Base-by-base conservation (phyloP, 2,888 invertebrate genomes). In the Ectemnius continuus region DNA sequence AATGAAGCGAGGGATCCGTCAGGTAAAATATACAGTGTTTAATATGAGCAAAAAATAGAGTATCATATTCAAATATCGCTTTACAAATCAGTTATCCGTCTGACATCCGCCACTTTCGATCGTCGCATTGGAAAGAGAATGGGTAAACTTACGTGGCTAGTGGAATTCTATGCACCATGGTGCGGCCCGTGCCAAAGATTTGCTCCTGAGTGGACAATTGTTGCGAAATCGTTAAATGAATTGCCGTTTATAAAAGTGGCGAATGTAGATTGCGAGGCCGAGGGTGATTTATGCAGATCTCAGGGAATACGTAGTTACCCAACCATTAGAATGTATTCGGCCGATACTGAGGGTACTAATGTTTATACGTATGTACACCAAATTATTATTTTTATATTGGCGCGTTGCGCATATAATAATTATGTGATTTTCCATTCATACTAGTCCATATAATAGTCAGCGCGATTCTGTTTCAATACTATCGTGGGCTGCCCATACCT, bases 251-350 rank as follows among this genome's bases (percentile, higher is more conserved):
- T 95, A 2, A 92, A 92, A 83, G 91, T 95, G 23, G 95, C 93
- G 0, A 92, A 93, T 84, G 93, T 96, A 0, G 94, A 96, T 88
- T 96, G 96, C 89, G 93, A 93, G 72, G 91, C 90, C 6, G 92
- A 95, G 85, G 81, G 88, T 0, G 87, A 91, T 4, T 85, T 95
- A 16, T 96, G 96, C 86, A 85, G 88, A 8, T 86, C 91, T 4
- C 93, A 95, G 87, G 92, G 92, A 65, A 91, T 96, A n/a, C 89
- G 91, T 14, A 93, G 93, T 61, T 96, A 95, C 89, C 96, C 96
- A 0, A 94, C 94, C 2, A 93, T 96, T 70, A 91, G 94, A 65
- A 88, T 95, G 26, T 96, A 94, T 90, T 94, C 95, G 2, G 87
- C 92, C 1, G 93, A 93, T 11, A 90, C 91, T 72, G 91, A 91